A percentile compares a stretch with the other conserved stretches of the same genome.
phyloP scores from a whole-genome alignment of 2,113 vertebrate species.

The Bufo bufo region DNA sequence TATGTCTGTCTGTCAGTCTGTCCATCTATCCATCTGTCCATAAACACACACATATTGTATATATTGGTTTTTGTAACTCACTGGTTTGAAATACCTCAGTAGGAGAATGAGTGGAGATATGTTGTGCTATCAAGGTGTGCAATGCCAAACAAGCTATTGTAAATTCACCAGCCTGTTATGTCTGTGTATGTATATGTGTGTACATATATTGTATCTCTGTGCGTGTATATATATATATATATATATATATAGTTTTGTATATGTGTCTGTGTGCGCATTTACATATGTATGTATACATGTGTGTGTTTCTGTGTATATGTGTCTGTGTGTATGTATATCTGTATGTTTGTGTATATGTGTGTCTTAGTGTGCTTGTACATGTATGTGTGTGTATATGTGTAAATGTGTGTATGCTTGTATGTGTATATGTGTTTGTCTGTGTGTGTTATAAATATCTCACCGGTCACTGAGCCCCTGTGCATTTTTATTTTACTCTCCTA shows the following conservation, averaged over 20 bases:
- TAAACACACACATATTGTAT: no score
- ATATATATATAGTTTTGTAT: not conserved
- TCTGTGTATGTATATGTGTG: not conserved
- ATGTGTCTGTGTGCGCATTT: not conserved
- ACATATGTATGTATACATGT: not conserved
- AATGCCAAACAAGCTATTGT: not conserved
- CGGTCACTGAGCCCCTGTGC: not conserved
- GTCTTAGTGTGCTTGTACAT: not conserved
- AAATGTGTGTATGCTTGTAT: not conserved
- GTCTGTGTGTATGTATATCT: not conserved
- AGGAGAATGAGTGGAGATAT: not conserved
- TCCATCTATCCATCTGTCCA: no score
- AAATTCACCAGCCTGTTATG: not conserved
- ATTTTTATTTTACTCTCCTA: conserved; percentile 2
- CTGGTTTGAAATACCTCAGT: not conserved
- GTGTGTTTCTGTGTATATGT: not conserved
- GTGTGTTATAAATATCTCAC: not conserved
- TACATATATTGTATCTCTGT: not conserved
- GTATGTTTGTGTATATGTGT: not conserved
- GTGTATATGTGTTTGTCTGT: not conserved
- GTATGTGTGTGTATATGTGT: not conserved
- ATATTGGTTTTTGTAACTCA: no score
- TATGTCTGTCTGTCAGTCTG: not conserved
- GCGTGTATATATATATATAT: not conserved
- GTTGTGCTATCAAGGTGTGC: not conserved